Evolutionary conservation across 1,140 invertebrate genomes (phyloP).

Genomic region (Dendroctonus valens): DNA sequence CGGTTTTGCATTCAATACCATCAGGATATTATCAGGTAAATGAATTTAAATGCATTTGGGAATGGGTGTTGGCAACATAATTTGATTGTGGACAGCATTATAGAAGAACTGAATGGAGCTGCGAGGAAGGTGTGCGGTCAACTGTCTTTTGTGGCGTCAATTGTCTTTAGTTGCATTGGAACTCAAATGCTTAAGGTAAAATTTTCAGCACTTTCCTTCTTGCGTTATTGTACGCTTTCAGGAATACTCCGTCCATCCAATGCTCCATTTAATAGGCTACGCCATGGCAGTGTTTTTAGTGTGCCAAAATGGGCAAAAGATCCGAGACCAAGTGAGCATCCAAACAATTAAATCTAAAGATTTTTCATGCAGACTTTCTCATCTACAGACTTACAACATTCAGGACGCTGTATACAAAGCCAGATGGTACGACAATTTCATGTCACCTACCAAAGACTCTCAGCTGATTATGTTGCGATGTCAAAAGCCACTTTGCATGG

Average conservation of each 20-base stretch:
- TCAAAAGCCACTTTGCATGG: too few species aligned
- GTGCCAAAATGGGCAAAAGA: conserved; percentile 14
- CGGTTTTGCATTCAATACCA: conserved; percentile 22
- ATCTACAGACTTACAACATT: too few species aligned
- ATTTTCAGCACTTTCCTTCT: not conserved
- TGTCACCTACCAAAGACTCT: too few species aligned
- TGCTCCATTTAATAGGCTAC: conserved; percentile 18
- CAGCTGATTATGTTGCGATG: too few species aligned
- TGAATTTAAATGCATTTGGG: too few species aligned
- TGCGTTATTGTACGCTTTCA: not conserved
- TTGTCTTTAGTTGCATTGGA: conserved; percentile 18
- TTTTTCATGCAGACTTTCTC: not conserved
- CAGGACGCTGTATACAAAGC: too few species aligned
- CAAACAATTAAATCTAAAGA: not conserved
- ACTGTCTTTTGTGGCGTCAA: conserved; percentile 13
- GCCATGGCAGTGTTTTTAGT: conserved; percentile 12
- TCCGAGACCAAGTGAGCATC: not conserved
- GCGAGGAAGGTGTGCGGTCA: conserved; percentile 12
- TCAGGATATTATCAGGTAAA: conserved; percentile 12
- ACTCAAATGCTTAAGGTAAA: conserved; percentile 23
- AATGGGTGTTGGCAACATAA: too few species aligned
- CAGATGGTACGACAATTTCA: too few species aligned
- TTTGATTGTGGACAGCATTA: not conserved
- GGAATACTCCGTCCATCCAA: conserved; percentile 16
- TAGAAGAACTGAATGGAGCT: conserved; percentile 7